Conservation (phyloP, 2,797 vertebrate genomes). For the Champsocephalus gunnari region DNA sequence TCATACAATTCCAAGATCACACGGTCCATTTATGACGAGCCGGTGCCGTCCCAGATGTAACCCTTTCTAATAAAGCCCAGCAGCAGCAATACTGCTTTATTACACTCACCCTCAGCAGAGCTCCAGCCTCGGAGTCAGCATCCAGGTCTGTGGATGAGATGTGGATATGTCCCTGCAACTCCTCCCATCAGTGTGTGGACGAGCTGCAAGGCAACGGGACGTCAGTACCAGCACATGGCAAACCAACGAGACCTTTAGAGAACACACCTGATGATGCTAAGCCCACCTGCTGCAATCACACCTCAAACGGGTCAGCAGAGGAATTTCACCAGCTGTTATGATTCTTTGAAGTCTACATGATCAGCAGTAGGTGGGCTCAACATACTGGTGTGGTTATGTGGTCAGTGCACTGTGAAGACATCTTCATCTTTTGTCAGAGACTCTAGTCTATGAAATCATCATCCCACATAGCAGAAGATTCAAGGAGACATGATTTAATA, state of each 20-base stretch:
- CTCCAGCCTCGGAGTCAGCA: not conserved
- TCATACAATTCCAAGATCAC: too few relatives aligned
- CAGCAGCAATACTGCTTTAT: not conserved
- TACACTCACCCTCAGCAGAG: not conserved
- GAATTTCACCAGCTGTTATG: too few relatives aligned
- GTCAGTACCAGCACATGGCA: not conserved
- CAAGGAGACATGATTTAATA: not conserved
- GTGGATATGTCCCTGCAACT: fast-evolving
- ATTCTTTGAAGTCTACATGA: not conserved
- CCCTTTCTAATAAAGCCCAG: too few relatives aligned
- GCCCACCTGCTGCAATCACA: slow-evolving; percentile 12
- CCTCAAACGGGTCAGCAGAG: too few relatives aligned
- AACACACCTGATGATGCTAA: not conserved
- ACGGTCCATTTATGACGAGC: too few relatives aligned
- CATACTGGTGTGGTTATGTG: slow-evolving; percentile 38
- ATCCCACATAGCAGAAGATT: slow-evolving; percentile 45
- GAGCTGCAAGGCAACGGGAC: not conserved
- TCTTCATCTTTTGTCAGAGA: slow-evolving; percentile 78
- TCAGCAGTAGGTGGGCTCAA: slow-evolving; percentile 12
- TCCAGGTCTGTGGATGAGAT: not conserved
- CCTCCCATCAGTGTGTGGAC: too few relatives aligned
- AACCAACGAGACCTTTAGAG: not conserved
- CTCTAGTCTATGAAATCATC: slow-evolving; percentile 82
- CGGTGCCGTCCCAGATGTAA: too few relatives aligned
- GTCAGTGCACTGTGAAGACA: slow-evolving; percentile 78